These are phyloP conservation scores for Atrina japonica DNA, from an alignment of 2,888 invertebrate species.

Conservation along the genomic window DNA sequence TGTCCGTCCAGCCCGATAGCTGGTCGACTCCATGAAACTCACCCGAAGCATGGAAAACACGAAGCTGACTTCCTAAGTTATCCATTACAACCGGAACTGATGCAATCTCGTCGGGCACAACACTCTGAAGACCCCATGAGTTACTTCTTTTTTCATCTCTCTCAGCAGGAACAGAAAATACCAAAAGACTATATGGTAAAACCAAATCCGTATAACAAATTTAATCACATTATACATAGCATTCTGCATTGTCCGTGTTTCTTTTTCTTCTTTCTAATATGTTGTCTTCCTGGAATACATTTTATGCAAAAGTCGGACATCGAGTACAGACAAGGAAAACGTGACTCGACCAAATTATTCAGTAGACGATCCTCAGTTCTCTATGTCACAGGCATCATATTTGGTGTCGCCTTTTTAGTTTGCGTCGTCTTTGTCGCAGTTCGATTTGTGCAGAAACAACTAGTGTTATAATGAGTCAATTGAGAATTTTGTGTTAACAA, in stretches of 20 bases:
- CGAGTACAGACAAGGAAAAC: constrained; percentile 58
- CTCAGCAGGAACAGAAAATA: constrained; percentile 28
- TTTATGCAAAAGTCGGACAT: constrained; percentile 62
- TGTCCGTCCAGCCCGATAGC: constrained; percentile 54
- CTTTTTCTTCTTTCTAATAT: constrained; percentile 67
- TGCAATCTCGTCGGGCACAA: neutral
- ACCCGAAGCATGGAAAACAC: neutral
- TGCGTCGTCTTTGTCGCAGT: constrained; percentile 54
- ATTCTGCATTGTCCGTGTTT: constrained; percentile 65
- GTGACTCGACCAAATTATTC: constrained; percentile 46
- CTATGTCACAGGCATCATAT: constrained; percentile 55
- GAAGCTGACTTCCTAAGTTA: neutral
- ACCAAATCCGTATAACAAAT: constrained; percentile 63
- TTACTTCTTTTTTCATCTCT: constrained; percentile 33
- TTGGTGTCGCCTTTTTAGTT: constrained; percentile 52
- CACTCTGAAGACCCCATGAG: constrained; percentile 20
- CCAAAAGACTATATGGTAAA: constrained; percentile 48
- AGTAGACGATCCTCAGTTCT: constrained; percentile 54
- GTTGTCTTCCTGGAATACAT: constrained; percentile 64
- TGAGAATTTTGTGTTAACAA: too few species aligned
- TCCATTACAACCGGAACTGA: constrained; percentile 9
- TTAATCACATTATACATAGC: constrained; percentile 62
- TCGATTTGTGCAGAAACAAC: constrained; percentile 50
- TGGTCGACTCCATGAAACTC: neutral
- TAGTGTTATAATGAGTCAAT: too few species aligned